Conservation (phyloP, 2,113 vertebrate species). For the Noctilio leporinus region DNA sequence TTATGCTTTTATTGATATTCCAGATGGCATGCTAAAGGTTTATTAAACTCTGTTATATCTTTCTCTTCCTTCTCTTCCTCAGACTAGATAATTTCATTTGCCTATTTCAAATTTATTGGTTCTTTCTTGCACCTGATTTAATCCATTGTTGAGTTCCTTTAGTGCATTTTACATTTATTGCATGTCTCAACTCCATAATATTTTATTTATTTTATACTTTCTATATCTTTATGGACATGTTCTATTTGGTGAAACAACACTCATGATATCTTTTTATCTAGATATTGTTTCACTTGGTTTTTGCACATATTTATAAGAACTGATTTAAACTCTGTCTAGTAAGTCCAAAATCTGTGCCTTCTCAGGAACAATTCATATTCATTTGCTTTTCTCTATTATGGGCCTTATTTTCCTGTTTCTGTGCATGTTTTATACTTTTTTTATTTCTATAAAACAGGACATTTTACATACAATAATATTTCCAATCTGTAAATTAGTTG, state of each 20-base stretch:
- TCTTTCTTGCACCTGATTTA: neutral
- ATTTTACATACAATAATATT: neutral
- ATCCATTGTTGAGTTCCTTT: neutral
- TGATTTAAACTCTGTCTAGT: neutral
- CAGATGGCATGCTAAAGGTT: neutral
- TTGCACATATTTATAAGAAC: neutral
- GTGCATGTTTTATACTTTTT: neutral
- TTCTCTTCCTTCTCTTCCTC: neutral
- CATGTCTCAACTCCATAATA: neutral
- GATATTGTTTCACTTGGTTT: neutral
- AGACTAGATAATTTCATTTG: neutral
- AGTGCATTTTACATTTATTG: neutral
- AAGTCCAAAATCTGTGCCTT: neutral
- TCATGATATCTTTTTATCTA: neutral
- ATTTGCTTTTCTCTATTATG: neutral
- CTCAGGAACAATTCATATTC: neutral
- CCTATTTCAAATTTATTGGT: neutral
- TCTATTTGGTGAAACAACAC: neutral
- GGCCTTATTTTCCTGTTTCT: neutral
- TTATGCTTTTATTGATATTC: neutral
- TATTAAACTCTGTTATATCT: neutral
- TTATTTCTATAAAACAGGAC: neutral
- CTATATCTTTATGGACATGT: neutral
- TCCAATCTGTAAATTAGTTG: neutral
- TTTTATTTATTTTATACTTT: neutral